A percentile compares a stretch with the other conserved stretches of the same genome.
Conservation (phyloP, 2,888 invertebrate species). For the Pardosa pseudoannulata region DNA sequence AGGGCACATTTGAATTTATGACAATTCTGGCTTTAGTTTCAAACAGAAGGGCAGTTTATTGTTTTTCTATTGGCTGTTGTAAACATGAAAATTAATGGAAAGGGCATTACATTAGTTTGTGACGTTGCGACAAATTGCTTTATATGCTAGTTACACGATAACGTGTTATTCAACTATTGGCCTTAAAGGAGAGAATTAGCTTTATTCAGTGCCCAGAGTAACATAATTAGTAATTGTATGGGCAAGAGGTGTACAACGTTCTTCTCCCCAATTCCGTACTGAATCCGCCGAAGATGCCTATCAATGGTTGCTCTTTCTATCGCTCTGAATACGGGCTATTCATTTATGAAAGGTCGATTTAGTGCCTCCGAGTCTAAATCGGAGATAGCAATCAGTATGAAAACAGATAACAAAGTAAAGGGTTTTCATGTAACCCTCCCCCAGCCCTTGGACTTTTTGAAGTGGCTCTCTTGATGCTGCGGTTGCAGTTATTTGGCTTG, state of each 20-base stretch:
- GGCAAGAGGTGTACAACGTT: not conserved
- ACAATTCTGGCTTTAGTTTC: too few species aligned
- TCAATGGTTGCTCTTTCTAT: not conserved
- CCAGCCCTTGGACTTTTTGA: not conserved
- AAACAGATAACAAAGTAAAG: conserved; percentile 13
- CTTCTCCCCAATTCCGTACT: too few species aligned
- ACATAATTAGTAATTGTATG: not conserved
- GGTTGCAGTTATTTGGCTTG: conserved; percentile 36
- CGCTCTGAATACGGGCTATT: not conserved
- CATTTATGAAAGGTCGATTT: not conserved
- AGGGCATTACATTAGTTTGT: too few species aligned
- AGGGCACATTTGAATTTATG: too few species aligned
- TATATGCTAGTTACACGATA: too few species aligned
- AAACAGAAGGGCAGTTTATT: too few species aligned
- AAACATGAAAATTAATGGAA: too few species aligned
- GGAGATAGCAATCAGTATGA: conserved; percentile 12
- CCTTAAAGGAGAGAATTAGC: too few species aligned
- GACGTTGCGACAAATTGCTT: too few species aligned
- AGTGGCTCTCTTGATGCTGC: conserved; percentile 18
- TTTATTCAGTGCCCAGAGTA: not conserved
- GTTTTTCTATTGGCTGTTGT: too few species aligned
- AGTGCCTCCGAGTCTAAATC: not conserved
- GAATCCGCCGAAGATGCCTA: not conserved
- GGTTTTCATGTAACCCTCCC: not conserved
- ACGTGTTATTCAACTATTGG: too few species aligned